Evolutionary conservation across 2,797 vertebrate genomes (phyloP).

Genomic region (Cottoperca gobio): DNA sequence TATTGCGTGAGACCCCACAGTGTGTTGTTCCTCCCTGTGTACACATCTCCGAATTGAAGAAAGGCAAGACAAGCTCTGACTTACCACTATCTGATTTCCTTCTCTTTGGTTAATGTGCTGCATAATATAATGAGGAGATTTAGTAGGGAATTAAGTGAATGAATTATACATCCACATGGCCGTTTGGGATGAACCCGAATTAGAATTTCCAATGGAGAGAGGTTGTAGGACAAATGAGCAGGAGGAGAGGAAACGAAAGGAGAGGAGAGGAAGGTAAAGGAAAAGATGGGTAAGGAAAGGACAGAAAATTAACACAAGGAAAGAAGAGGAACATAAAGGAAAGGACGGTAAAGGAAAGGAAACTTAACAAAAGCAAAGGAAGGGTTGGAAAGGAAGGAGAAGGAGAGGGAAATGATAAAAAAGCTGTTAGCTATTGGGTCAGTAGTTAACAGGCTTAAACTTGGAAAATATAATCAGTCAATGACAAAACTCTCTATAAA

Average conservation of each 20-base stretch:
- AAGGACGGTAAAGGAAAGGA: neutral
- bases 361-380: neutral
- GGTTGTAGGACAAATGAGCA: conserved; percentile 37
- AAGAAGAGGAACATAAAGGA: neutral
- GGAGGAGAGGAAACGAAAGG: neutral
- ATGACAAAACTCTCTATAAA: conserved; percentile 8
- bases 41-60: conserved; percentile 58
- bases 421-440: neutral
- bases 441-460: conserved; percentile 8
- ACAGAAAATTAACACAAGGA: neutral
- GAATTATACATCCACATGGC: conserved; percentile 67
- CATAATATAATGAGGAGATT: conserved; percentile 71
- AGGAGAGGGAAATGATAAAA: neutral
- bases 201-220: conserved; percentile 54
- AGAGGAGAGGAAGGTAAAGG: neutral
- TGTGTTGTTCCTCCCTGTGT: conserved; percentile 65
- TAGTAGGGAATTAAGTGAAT: conserved; percentile 66
- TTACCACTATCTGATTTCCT: conserved; percentile 68
- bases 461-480: conserved; percentile 5
- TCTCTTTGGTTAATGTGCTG: conserved; percentile 71
- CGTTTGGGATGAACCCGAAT: conserved; percentile 62
- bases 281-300: neutral
- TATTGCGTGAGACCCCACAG: conserved; percentile 49
- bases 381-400: too few species aligned
- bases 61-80: conserved; percentile 61